Evolutionary conservation across 2,888 invertebrate genomes (phyloP).

Genomic region (Electrophaes corylata): DNA sequence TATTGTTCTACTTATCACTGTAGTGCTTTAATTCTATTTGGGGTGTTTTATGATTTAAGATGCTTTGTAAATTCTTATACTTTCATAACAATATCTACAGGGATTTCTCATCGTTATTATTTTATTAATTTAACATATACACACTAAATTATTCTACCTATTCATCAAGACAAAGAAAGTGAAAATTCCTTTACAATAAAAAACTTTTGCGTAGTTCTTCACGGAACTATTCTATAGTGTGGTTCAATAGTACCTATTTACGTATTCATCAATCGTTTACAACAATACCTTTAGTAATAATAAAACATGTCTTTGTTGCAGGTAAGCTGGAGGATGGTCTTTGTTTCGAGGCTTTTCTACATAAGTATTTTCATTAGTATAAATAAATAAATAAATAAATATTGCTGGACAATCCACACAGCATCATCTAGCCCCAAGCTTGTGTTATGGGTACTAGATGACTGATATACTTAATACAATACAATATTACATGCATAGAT

Average conservation of each 20-base stretch:
- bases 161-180: constrained; percentile 12
- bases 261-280: constrained; percentile 42
- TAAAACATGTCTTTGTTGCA: constrained; percentile 66
- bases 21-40: background rate
- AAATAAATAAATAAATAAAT: too few species aligned
- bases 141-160: background rate
- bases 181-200: constrained; percentile 7
- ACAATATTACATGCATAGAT: too few species aligned
- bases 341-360: background rate
- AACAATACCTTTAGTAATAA: constrained; percentile 53
- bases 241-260: constrained; percentile 11
- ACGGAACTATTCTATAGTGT: background rate
- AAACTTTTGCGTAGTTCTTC: constrained; percentile 2
- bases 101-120: too few species aligned
- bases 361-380: background rate
- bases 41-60: background rate
- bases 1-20: constrained; percentile 9
- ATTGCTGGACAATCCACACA: too few species aligned
- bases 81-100: too few species aligned
- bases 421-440: too few species aligned
- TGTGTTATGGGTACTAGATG: too few species aligned
- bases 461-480: too few species aligned
- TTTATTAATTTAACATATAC: too few species aligned
- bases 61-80: background rate
- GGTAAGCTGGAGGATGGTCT: constrained; percentile 60